A percentile compares a stretch with the other conserved stretches of the same genome.
phyloP scores from a whole-genome alignment of 2,888 invertebrate genomes.

The Acronicta alni region DNA sequence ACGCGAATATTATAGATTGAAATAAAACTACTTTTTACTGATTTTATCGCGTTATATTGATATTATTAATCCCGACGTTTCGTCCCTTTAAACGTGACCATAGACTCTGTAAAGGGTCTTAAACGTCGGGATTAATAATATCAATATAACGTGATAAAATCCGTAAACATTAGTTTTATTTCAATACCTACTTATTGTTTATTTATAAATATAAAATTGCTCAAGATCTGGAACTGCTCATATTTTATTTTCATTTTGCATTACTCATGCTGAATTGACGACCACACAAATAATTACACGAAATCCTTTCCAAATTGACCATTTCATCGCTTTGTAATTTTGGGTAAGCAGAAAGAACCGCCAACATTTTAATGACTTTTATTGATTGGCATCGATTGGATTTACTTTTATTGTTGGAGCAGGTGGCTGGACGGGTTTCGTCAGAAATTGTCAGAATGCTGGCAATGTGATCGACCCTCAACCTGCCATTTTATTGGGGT shows the following conservation, averaged over 20 bases:
- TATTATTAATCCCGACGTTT: too few species aligned
- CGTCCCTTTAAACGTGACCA: too few species aligned
- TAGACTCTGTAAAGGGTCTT: too few species aligned
- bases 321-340: background rate
- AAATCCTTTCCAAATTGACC: background rate
- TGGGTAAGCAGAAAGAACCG: slow-evolving; percentile 2
- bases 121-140: too few species aligned
- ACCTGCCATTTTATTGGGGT: slow-evolving; percentile 60
- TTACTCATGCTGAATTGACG: background rate
- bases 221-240: too few species aligned
- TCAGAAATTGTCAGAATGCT: slow-evolving; percentile 30
- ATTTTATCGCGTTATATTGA: too few species aligned
- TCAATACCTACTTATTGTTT: too few species aligned
- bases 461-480: slow-evolving; percentile 48
- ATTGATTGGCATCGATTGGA: slow-evolving; percentile 14
- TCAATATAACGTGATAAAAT: too few species aligned
- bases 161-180: too few species aligned
- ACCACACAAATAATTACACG: slow-evolving; percentile 7
- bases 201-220: too few species aligned
- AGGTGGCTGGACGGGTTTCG: slow-evolving; percentile 42
- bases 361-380: slow-evolving; percentile 30
- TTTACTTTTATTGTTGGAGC: slow-evolving; percentile 34
- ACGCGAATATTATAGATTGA: too few species aligned
- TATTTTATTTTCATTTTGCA: background rate
- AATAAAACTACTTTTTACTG: too few species aligned